A percentile compares a stretch with the other conserved stretches of the same genome.
These are phyloP conservation scores for Perca flavescens DNA, from an alignment of 2,113 vertebrate species.

Conservation along the genomic window DNA sequence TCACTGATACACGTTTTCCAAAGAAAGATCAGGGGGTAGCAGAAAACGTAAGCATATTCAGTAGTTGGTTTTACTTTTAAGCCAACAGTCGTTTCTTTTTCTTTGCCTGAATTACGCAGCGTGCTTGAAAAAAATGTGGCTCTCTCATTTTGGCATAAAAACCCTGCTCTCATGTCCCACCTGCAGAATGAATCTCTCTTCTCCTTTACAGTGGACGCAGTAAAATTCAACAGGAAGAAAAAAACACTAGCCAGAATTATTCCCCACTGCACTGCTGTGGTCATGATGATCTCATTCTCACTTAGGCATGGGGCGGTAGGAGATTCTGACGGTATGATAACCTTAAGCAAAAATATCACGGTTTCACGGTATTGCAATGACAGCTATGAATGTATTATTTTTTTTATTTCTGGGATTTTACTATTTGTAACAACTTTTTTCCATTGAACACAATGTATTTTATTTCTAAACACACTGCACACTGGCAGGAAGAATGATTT, in stretches of 20 bases:
- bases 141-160: not conserved
- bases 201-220: slow-evolving; percentile 4
- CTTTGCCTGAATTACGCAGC: slow-evolving; percentile 6
- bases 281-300: slow-evolving; percentile 47
- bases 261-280: slow-evolving; percentile 40
- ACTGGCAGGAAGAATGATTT: no score
- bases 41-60: not conserved
- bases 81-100: not conserved
- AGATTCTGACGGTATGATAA: no score
- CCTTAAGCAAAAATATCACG: no score
- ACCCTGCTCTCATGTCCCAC: not conserved
- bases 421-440: no score
- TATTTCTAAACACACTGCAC: no score
- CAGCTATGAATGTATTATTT: no score
- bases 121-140: not conserved
- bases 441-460: no score
- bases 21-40: not conserved
- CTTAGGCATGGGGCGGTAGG: not conserved
- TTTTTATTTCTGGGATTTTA: no score
- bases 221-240: slow-evolving; percentile 28
- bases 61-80: not conserved
- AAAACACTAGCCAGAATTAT: slow-evolving; percentile 54
- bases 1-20: not conserved
- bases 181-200: slow-evolving; percentile 35
- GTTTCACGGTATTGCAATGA: no score